phyloP scores from a whole-genome alignment of 2,797 vertebrate species.

The Smutsia gigantea region DNA sequence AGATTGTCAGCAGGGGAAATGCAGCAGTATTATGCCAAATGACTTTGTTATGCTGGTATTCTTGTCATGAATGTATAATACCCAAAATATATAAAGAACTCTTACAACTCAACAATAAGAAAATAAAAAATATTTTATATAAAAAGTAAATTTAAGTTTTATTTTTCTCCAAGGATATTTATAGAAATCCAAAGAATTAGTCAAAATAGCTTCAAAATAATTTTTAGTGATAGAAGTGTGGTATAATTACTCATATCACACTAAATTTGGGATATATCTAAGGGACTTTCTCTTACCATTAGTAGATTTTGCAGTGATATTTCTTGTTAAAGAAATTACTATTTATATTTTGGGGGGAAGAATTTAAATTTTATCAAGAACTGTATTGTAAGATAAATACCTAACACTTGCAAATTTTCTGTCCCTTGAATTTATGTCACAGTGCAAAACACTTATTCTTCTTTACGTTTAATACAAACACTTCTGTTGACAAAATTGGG shows the following conservation, averaged over 20 bases:
- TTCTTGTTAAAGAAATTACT: slow-evolving; percentile 56
- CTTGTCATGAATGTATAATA: background rate
- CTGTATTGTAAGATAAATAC: slow-evolving; percentile 60
- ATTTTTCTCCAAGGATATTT: slow-evolving; percentile 62
- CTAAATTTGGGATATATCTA: slow-evolving; percentile 11
- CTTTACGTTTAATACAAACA: slow-evolving; percentile 33
- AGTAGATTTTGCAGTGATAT: slow-evolving; percentile 49
- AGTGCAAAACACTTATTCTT: background rate
- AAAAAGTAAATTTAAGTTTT: slow-evolving; percentile 26
- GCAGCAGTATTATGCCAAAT: no score
- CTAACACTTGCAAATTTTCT: slow-evolving; percentile 59
- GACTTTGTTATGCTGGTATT: background rate
- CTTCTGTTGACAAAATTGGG: slow-evolving; percentile 52
- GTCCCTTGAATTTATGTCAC: slow-evolving; percentile 56
- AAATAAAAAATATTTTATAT: background rate
- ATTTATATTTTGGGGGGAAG: slow-evolving; percentile 46
- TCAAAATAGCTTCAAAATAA: slow-evolving; percentile 65
- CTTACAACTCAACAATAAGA: background rate
- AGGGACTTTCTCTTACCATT: slow-evolving; percentile 34
- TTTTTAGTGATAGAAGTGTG: slow-evolving; percentile 48
- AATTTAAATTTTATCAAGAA: slow-evolving; percentile 70
- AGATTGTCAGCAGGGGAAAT: background rate
- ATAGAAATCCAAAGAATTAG: slow-evolving; percentile 69
- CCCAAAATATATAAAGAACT: background rate
- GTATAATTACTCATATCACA: slow-evolving; percentile 45